Conservation (phyloP, 1,140 invertebrate species). For the Tenebrio molitor region DNA sequence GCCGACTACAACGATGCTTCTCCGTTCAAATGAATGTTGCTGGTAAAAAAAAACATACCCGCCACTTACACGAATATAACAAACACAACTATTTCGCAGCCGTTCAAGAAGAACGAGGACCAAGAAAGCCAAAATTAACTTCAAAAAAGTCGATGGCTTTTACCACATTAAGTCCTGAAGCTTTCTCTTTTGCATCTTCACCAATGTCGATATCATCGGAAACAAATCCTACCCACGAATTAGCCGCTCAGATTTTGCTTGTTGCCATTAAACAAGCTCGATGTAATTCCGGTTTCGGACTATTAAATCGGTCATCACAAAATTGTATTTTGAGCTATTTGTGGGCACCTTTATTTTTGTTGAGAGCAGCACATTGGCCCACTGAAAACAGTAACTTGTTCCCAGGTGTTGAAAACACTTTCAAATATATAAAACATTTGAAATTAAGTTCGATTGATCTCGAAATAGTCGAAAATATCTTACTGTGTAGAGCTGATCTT, state of each 20-base stretch:
- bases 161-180: constrained; percentile 37
- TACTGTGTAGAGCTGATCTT: constrained; percentile 72
- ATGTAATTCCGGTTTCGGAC: constrained; percentile 67
- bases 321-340: constrained; percentile 68
- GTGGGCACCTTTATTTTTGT: constrained; percentile 71
- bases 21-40: constrained; percentile 82
- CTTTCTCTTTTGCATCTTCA: background rate
- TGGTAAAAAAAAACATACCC: constrained; percentile 71
- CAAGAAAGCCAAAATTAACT: constrained; percentile 70
- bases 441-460: constrained; percentile 72
- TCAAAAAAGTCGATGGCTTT: constrained; percentile 27
- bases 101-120: constrained; percentile 86
- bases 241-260: constrained; percentile 71
- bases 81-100: no score
- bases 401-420: constrained; percentile 52
- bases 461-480: constrained; percentile 74
- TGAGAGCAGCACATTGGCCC: constrained; percentile 74
- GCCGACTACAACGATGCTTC: constrained; percentile 85
- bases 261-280: constrained; percentile 68
- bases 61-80: no score
- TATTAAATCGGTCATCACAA: constrained; percentile 67
- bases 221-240: constrained; percentile 58
- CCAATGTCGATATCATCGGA: constrained; percentile 1
- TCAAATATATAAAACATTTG: constrained; percentile 64
- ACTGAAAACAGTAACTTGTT: constrained; percentile 63